Conservation (phyloP, 37 sponge, comb jelly and placozoan species). For the Petrosia ficiformis region DNA sequence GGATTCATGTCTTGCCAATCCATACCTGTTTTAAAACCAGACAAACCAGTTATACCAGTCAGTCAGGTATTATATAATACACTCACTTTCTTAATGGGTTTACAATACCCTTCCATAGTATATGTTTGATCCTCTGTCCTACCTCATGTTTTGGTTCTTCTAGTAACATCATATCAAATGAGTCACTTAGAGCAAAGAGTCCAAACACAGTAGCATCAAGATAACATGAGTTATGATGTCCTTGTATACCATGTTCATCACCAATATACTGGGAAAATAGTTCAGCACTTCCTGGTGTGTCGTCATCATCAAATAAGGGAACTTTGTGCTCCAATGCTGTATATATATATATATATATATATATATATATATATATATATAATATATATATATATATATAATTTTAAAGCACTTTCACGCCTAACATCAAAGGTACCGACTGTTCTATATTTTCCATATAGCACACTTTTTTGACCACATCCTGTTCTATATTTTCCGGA, state of each 20-base stretch:
- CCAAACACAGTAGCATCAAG: slow-evolving; percentile 94
- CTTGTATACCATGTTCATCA: slow-evolving; percentile 83
- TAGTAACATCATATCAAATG: slow-evolving; percentile 74
- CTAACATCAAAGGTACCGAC: background rate
- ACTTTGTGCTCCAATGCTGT: background rate
- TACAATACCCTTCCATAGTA: slow-evolving; percentile 72
- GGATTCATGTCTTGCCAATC: slow-evolving; percentile 60
- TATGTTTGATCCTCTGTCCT: slow-evolving; percentile 8
- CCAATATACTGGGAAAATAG: slow-evolving; percentile 35
- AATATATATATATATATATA: too few relatives aligned
- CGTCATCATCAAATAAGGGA: background rate
- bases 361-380: too few relatives aligned
- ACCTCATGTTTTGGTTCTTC: slow-evolving; percentile 5
- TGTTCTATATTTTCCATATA: background rate
- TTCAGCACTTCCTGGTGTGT: background rate
- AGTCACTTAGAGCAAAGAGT: slow-evolving; percentile 80
- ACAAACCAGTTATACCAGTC: background rate
- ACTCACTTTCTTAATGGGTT: slow-evolving; percentile 81
- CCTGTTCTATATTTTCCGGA: too few relatives aligned
- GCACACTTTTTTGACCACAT: too few relatives aligned
- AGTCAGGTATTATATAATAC: background rate
- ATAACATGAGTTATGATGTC: slow-evolving; percentile 97
- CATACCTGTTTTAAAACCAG: slow-evolving; percentile 34
- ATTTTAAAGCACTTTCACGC: too few relatives aligned
- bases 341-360: too few relatives aligned